Conservation (phyloP, 1,140 invertebrate genomes). For the Yoshiicerus persimilis region DNA sequence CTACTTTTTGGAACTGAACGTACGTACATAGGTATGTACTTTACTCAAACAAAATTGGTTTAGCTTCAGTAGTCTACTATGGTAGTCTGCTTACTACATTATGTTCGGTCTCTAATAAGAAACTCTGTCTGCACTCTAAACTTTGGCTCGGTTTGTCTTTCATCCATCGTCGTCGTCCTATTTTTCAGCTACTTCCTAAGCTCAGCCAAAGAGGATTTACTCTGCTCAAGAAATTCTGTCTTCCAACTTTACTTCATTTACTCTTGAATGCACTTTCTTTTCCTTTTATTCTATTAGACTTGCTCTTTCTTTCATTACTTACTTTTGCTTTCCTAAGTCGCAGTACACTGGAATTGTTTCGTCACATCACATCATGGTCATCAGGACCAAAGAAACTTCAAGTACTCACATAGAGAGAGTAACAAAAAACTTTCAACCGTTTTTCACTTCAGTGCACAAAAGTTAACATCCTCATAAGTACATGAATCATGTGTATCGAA, state of each 20-base stretch:
- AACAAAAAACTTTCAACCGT: constrained; percentile 1
- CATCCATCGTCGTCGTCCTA: constrained; percentile 13
- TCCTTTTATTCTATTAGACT: not conserved
- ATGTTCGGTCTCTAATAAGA: not conserved
- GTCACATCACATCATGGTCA: not conserved
- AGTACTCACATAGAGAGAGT: not conserved
- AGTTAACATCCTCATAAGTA: not conserved
- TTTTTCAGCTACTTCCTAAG: constrained; percentile 1
- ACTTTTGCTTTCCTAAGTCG: not conserved
- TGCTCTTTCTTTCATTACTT: constrained; percentile 9
- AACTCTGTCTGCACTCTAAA: constrained; percentile 7
- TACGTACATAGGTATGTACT: not conserved
- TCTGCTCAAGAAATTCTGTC: not conserved
- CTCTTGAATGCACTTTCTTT: constrained; percentile 10
- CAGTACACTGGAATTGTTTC: not conserved
- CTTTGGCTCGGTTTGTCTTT: not conserved
- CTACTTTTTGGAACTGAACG: not conserved
- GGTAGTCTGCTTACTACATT: not conserved
- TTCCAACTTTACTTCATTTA: not conserved
- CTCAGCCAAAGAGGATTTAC: not conserved
- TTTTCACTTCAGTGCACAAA: not conserved
- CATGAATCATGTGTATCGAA: no score
- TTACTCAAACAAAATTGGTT: constrained; percentile 9
- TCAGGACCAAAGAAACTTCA: not conserved
- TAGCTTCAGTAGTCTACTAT: not conserved